These are phyloP conservation scores for Eristalinus aeneus DNA, from an alignment of 2,888 invertebrate genomes.

Conservation along the genomic window DNA sequence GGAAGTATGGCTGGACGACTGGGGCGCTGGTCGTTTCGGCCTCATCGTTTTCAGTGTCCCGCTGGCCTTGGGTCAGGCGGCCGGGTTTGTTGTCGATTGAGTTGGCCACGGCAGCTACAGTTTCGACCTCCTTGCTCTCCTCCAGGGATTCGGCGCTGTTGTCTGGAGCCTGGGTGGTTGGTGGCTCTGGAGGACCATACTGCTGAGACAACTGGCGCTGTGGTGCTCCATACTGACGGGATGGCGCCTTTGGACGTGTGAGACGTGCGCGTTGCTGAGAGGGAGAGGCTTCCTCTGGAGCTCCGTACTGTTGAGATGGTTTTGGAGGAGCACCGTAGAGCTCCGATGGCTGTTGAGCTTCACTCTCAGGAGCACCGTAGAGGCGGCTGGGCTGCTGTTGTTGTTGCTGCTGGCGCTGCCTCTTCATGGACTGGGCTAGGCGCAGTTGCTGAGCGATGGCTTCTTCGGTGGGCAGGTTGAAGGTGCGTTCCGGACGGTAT, in stretches of 20 bases:
- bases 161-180: conserved; percentile 27
- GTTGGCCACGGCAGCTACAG: conserved; percentile 37
- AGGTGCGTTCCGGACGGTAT: conserved; percentile 50
- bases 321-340: conserved; percentile 42
- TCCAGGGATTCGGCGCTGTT: conserved; percentile 49
- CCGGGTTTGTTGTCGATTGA: conserved; percentile 23
- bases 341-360: conserved; percentile 49
- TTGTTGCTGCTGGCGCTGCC: conserved; percentile 28
- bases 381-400: conserved; percentile 45
- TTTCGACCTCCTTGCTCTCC: conserved; percentile 60
- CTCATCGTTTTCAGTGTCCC: conserved; percentile 60
- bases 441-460: conserved; percentile 59
- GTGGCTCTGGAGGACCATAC: conserved; percentile 41
- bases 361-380: conserved; percentile 53
- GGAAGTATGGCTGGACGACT: conserved; percentile 13
- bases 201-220: conserved; percentile 49
- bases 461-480: conserved; percentile 53
- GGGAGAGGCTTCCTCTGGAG: conserved; percentile 28
- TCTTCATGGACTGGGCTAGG: conserved; percentile 44
- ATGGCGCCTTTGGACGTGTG: conserved; percentile 33
- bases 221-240: conserved; percentile 36
- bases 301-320: conserved; percentile 24
- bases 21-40: conserved; percentile 24
- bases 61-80: conserved; percentile 47
- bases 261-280: conserved; percentile 36